Percentiles rank a stretch among this genome's conserved stretches.
phyloP scores from a whole-genome alignment of 92 coral and sea anemone genomes.

The Heteractis magnifica region DNA sequence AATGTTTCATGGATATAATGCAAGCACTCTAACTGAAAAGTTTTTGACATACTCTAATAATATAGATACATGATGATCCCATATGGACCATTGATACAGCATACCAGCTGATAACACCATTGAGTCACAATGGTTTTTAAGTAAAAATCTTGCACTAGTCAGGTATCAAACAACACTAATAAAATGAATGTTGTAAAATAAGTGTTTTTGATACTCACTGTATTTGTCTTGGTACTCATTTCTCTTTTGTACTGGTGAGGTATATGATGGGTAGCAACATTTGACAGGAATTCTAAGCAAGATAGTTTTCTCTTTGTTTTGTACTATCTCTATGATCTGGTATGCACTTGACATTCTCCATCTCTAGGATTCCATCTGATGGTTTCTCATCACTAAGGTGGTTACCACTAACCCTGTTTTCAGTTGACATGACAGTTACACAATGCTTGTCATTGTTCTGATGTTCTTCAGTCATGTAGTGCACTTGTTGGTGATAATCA shows the following conservation, averaged over 20 bases:
- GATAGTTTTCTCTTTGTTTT: not conserved
- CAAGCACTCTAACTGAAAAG: no score
- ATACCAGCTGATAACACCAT: no score
- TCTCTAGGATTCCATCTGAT: not conserved
- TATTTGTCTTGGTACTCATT: not conserved
- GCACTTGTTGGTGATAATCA: not conserved
- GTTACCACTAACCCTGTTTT: not conserved
- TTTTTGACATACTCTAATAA: no score
- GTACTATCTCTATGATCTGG: not conserved
- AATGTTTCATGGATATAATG: no score
- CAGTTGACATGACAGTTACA: not conserved
- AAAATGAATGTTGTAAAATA: no score
- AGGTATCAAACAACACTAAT: no score
- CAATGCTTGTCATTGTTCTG: not conserved
- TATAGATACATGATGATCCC: no score
- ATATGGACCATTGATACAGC: no score
- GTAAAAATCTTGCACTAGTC: no score
- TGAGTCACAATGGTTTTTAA: no score
- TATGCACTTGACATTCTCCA: not conserved
- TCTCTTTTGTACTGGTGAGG: not conserved
- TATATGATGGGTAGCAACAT: not conserved
- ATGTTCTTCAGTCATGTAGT: conserved; percentile 1
- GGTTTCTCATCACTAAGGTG: not conserved
- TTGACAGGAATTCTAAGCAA: not conserved
- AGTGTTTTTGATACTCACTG: not conserved